Evolutionary conservation across 2,797 vertebrate genomes (phyloP), one percentile per base, ranked within the genome.

Genomic region (Acestrorhynchus altus): DNA sequence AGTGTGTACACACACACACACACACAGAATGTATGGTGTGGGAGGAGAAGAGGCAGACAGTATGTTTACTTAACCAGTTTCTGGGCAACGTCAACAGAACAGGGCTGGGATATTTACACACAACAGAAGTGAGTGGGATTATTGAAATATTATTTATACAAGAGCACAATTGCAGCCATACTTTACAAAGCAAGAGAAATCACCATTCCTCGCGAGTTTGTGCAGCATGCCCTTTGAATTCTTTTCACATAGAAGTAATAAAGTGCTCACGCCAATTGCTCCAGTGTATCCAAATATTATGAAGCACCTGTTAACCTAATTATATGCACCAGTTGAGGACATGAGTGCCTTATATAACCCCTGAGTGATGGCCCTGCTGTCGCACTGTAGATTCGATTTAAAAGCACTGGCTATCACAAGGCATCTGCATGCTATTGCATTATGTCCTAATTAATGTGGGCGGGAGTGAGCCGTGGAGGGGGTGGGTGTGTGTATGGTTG

Each of bases 21-120:
- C 31, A 65, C 67, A 35, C 4, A 59, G 56, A 52, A 60, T 42
- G 31, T 35, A 40, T 44, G n/a, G 39, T 46, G 26, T 76, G 57
- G 59, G 69, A 73, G 40, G 20, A 76, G 56, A 40, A 64, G 49
- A 73, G 54, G 64, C 44, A 26, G 46, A 47, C 56, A 77, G 61
- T 51, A 31, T 81, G 74, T 81, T 77, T 77, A 74, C 77, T 74
- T 39, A 8, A 40, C 39, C 16, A 69, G 64, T 77, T 67, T 72
- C 74, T 67, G 66, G 68, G 74, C 74, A 72, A 72, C 39, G 60
- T 69, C 67, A 79, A 74, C 78, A 72, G 10, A 77, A 74, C 46
- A 61, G 51, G 57, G 52, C 51, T 40, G 44, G 16, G 9, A 64
- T 80, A 77, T 70, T 78, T 52, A 65, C 39, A 77, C 24, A 24